Percentiles rank a stretch among this genome's conserved stretches.
Evolutionary conservation across 2,888 invertebrate species (phyloP).

Genomic region (Drosophila tanythrix): DNA sequence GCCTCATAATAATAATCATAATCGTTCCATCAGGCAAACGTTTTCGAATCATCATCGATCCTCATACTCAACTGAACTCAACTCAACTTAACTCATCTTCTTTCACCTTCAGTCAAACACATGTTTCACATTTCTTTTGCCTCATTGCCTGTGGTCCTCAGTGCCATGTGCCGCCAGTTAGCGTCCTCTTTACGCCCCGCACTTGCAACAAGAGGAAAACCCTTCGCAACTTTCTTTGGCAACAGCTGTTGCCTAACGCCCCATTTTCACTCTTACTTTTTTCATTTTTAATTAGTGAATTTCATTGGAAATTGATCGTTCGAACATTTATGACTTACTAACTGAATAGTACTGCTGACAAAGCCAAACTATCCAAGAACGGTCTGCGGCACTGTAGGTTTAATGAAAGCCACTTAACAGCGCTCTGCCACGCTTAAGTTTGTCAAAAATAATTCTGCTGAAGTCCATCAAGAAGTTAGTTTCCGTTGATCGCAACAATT

Average conservation of each 20-base stretch:
- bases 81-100: conserved; percentile 24
- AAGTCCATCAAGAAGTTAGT: background rate
- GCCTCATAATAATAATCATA: conserved; percentile 40
- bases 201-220: conserved; percentile 52
- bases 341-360: background rate
- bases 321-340: conserved; percentile 42
- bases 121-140: conserved; percentile 55
- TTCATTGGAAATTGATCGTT: conserved; percentile 43
- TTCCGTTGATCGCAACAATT: background rate
- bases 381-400: too few relatives aligned
- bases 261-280: conserved; percentile 57
- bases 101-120: conserved; percentile 66
- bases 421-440: background rate
- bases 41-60: conserved; percentile 54
- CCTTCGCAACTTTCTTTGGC: conserved; percentile 58
- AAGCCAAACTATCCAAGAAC: background rate
- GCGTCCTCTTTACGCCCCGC: conserved; percentile 46
- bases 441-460: background rate
- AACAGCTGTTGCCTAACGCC: conserved; percentile 60
- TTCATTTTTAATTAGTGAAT: conserved; percentile 55
- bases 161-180: conserved; percentile 66
- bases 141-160: conserved; percentile 57
- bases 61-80: conserved; percentile 30
- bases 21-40: conserved; percentile 27
- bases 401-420: too few relatives aligned